Base-by-base conservation (phyloP, 2,888 invertebrate genomes). In the Alentia gelatinosa region DNA sequence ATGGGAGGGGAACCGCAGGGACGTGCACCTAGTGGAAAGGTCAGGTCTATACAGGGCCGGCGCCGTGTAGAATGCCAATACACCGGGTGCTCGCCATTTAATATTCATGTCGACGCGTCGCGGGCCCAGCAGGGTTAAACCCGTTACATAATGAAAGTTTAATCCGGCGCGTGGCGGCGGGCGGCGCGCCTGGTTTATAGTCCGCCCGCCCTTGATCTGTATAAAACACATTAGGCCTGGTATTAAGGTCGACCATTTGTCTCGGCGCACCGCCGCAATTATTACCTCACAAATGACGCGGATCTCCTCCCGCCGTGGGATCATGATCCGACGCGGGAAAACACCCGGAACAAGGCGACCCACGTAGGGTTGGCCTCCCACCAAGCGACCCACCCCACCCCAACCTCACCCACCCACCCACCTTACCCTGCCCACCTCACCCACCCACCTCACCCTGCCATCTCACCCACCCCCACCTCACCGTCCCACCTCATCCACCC, bases 81-180 rank as follows among this genome's bases (percentile, higher is more conserved):
- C 86, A 84, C 40, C 26, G 5, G 9, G 12, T 40, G 33, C 1
- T 19, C 12, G 9, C 33, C 23, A 33, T 86, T 86, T 47, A 86
- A 30, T 47, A 86, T 86, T 86, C 86, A 86, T 86, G 47, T 33
- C n/a, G 42, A 3, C 50, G 23, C 42, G 86, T 9, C 15, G 47
- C 30, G 19, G 86, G 30, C 0, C 0, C 19, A 7, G 5, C 3
- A 23, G 86, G 86, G 86, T 86, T 86, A 86, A 47, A 42, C 86
- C 42, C 47, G 86, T 47, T 47, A 86, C 86, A 86, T 47, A 86
- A 47, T 86, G 47, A 42, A 86, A 86, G 15, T 86, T 86, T 42
- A 86, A 86, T 86, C 35, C 86, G 12, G 68, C 68, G 12, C 30
- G 1, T 68, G 9, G 63, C 63, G 12, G 68, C 1, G 26, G 1